Base-by-base conservation (phyloP, 2,888 invertebrate species). In the Schizotus pectinicornis region DNA sequence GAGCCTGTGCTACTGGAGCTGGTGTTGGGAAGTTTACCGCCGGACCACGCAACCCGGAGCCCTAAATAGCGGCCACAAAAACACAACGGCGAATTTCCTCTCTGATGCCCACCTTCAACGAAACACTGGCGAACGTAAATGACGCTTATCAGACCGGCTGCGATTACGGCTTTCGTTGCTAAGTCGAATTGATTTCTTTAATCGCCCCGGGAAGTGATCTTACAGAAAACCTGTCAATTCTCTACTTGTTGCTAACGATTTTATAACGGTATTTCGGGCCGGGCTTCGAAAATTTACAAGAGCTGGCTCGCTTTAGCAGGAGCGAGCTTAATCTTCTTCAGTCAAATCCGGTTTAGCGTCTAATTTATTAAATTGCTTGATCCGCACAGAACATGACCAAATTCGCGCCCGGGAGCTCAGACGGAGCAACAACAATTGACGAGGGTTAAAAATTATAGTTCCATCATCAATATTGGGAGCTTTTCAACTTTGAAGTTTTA, bases 101-200 rank as follows among this genome's bases (percentile, higher is more conserved):
- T 22, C 22, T 22, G n/a, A n/a, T n/a, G 5, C 22, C 50, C 34
- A 50, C 50, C 50, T 50, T 39, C 41, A 32, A 13, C 42, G 43
- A 51, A 51, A 51, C 51, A 42, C 13, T 22, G 9, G 34, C 35
- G 51, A 51, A 51, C 51, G 35, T 51, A 51, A 51, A 51, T 51
- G 51, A 51, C 43, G 51, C 51, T 51, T 51, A 51, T 51, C 51
- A 51, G 43, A 14, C 42, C 41, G 22, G 51, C 51, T 31, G 51
- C 42, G 51, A 51, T 51, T 51, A 51, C 42, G 43, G 35, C 51
- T 36, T 51, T 51, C 51, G 36, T 51, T 51, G n/a, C 30, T 51
- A 51, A 51, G 22, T 22, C 22, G 22, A 22, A 22, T 22, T 22
- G 22, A 22, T 22, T 22, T 22, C 22, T 22, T 22, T 22, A 22